These are phyloP conservation scores for Macropus fuliginosus DNA, from an alignment of 2,797 vertebrate species.

Conservation along the genomic window DNA sequence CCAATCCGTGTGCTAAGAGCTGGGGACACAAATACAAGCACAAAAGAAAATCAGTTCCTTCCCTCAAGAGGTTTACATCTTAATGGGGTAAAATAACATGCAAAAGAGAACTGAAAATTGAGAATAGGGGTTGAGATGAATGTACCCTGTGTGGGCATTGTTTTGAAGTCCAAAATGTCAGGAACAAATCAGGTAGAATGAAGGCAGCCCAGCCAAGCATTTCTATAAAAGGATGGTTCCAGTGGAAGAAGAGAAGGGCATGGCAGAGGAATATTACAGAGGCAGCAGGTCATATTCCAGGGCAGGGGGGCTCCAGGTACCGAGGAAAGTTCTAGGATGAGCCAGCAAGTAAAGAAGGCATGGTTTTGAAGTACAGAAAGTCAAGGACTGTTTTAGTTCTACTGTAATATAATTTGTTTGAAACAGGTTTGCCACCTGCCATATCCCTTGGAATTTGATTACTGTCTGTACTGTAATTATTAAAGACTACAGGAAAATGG, in stretches of 20 bases:
- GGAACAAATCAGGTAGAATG: not conserved
- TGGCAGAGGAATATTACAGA: not conserved
- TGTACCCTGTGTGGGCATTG: not conserved
- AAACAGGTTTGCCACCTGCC: not conserved
- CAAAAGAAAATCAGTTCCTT: too few relatives aligned
- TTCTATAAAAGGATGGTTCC: not conserved
- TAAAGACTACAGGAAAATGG: not conserved
- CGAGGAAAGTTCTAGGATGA: not conserved
- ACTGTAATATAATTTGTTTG: not conserved
- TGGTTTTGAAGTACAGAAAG: not conserved
- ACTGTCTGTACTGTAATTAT: not conserved
- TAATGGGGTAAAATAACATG: not conserved
- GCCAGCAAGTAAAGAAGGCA: not conserved
- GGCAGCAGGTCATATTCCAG: not conserved
- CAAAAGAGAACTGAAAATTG: not conserved
- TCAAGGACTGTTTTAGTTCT: not conserved
- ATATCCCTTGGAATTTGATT: not conserved
- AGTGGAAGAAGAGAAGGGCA: not conserved
- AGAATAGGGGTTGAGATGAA: not conserved
- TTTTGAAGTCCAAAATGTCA: not conserved
- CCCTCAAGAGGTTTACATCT: not conserved
- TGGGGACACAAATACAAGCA: too few relatives aligned
- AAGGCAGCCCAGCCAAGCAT: not conserved
- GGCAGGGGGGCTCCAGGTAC: not conserved
- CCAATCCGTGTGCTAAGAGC: too few relatives aligned